Conservation (phyloP, 2,113 vertebrate species). For the Odocoileus hemionus region DNA sequence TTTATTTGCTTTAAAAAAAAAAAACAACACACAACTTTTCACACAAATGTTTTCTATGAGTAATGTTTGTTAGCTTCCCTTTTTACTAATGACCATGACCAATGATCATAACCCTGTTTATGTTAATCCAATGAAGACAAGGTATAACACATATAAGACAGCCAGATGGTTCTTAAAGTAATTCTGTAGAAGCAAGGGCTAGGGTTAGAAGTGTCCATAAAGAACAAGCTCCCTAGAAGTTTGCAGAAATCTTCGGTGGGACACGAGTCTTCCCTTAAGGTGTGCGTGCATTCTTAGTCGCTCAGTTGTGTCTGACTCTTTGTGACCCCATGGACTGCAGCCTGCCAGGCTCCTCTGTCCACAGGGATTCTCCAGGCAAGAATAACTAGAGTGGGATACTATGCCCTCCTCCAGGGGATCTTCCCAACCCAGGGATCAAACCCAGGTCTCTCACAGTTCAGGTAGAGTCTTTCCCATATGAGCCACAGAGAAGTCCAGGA, state of each 20-base stretch:
- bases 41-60: neutral
- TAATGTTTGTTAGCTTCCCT: neutral
- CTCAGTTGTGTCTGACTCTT: neutral
- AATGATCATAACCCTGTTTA: neutral
- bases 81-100: neutral
- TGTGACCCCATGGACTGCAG: neutral
- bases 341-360: neutral
- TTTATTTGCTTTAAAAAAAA: constrained; percentile 66
- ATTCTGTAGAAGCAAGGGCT: neutral
- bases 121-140: neutral
- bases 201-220: neutral
- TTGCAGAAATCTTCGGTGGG: neutral
- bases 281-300: neutral
- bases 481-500: neutral
- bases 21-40: neutral
- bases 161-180: neutral
- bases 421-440: neutral
- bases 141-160: neutral
- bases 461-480: neutral
- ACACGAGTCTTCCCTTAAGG: neutral
- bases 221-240: neutral
- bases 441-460: neutral
- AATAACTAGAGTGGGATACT: neutral
- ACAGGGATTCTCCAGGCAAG: neutral
- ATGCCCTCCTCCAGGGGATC: neutral